Base-by-base conservation (phyloP, 35 echinoderm and acorn worm species). In the Anneissia japonica region DNA sequence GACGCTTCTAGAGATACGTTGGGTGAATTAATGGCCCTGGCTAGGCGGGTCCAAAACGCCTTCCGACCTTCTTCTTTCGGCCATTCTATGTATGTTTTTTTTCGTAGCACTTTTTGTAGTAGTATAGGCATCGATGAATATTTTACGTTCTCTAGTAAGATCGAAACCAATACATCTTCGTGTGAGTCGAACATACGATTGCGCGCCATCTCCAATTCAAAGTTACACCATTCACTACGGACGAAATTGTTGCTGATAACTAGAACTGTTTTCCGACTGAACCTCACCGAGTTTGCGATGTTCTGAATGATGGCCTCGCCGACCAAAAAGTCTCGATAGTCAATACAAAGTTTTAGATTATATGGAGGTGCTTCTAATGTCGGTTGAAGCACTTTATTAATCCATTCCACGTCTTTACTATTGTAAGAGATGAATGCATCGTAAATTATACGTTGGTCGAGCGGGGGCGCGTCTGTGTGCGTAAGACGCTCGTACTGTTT, bases 21-120 rank as follows among this genome's bases (percentile, higher is more conserved):
- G 11, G 79, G 79, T 37, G 79, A 38, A 36, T 39, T 16, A 26
- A 81, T 36, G 7, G 79, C 79, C 9, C 79, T 38, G 4, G n/a
- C 38, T 30, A 81, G 3, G 23, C 79, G 35, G 2, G 11, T 30
- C 79, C 79, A 81, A 39, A 81, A 81, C 9, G 40, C n/a, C 4
- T 81, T 10, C 36, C 38, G 1, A 3, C 79, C 79, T 28, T 38
- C n/a, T 39, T 81, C 79, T 10, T 81, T 40, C 2, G 79, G 79
- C 79, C 79, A 81, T 81, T 81, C 79, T 39, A 81, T 81, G 31
- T 81, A 81, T 23, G 79, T 81, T 26, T 32, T 81, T 39, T 81
- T 81, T 37, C 16, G 38, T 12, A 81, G 40, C 35, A 81, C 35
- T 28, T 26, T 38, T 39, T 39, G 9, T 30, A 81, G 30, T 39